Evolutionary conservation across 1,140 invertebrate species (phyloP), one percentile per base, ranked within the genome.

Genomic region (Drosophila santomea): DNA sequence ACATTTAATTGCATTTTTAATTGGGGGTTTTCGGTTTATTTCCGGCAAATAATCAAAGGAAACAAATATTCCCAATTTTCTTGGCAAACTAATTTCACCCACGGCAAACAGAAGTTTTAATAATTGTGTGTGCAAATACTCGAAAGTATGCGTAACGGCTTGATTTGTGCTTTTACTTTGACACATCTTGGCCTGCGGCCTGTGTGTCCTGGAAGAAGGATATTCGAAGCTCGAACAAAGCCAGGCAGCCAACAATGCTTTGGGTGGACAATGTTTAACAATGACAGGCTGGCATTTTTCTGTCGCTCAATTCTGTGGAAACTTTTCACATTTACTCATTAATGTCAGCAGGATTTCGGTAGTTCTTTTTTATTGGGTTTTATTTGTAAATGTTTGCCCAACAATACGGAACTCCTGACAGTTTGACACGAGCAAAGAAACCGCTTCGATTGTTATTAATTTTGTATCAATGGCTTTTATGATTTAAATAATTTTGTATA

Each of bases 1-100:
- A 47, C 54, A 48, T 62, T 79, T 73, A 88, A 88, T 88, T 79
- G 76, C 57, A 68, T 39, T 76, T 73, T 82, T 79, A 82, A 88
- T 86, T 86, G 69, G n/a, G 32, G 20, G 44, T 39, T 75, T 84
- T 45, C 23, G 12, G 17, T 48, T 55, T 36, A 12, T 38, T 51
- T 44, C 15, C 20, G n/a, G 23, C 23, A 38, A 48, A 41, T 17
- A 11, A 55, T 47, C 4, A 64, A 17, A 20, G 43, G 15, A 41
- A 32, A 10, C 32, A 32, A 32, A 32, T 32, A 43, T 28, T 32
- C 12, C 55, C 8, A 4, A 54, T 11, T 57, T 47, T 8, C 6
- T 38, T 48, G 25, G 7, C 15, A 23, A 11, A 32, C 23, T 45
- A 32, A 12, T 11, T 32, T 39, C 20, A 23, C 35, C 4, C 4